Evolutionary conservation across 2,888 invertebrate genomes (phyloP).

Genomic region (Synanthedon andrenaeformis): DNA sequence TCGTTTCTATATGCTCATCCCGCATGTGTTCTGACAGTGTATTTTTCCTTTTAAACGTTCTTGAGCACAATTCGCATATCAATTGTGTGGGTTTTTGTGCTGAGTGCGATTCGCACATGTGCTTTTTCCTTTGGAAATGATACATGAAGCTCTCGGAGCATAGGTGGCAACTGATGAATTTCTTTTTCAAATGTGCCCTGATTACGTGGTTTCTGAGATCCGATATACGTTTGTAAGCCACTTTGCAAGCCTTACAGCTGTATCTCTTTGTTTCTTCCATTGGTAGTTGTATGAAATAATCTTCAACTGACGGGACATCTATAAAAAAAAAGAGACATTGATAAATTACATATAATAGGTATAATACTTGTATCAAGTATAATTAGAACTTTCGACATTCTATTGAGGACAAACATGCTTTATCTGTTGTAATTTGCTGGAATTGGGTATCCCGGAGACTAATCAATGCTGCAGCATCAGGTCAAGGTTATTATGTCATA

Average conservation of each 20-base stretch:
- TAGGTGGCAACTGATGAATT: constrained; percentile 16
- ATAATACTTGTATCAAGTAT: too few relatives aligned
- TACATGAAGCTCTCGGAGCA: constrained; percentile 21
- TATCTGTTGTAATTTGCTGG: too few relatives aligned
- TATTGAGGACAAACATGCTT: too few relatives aligned
- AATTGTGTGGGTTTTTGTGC: constrained; percentile 8
- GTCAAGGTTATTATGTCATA: too few relatives aligned
- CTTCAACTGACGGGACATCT: constrained; percentile 9
- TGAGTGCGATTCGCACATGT: constrained; percentile 7
- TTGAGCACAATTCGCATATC: constrained; percentile 12
- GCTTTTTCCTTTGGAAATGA: constrained; percentile 15
- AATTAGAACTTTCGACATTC: too few relatives aligned
- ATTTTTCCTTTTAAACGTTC: constrained; percentile 20
- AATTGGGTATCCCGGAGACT: too few relatives aligned
- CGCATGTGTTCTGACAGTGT: constrained; percentile 17
- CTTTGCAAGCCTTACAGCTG: constrained; percentile 18
- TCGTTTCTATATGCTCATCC: constrained; percentile 14
- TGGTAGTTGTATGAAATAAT: constrained; percentile 11
- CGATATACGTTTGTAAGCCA: constrained; percentile 14
- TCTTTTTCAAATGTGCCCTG: constrained; percentile 15
- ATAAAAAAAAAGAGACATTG: not conserved
- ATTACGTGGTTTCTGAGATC: constrained; percentile 18
- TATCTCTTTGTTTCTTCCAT: constrained; percentile 8
- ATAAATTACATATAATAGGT: not conserved
- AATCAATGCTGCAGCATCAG: too few relatives aligned